Evolutionary conservation across 2,113 vertebrate species (phyloP), one percentile per base, ranked within the genome.

Genomic region (Sclerurus mexicanus): DNA sequence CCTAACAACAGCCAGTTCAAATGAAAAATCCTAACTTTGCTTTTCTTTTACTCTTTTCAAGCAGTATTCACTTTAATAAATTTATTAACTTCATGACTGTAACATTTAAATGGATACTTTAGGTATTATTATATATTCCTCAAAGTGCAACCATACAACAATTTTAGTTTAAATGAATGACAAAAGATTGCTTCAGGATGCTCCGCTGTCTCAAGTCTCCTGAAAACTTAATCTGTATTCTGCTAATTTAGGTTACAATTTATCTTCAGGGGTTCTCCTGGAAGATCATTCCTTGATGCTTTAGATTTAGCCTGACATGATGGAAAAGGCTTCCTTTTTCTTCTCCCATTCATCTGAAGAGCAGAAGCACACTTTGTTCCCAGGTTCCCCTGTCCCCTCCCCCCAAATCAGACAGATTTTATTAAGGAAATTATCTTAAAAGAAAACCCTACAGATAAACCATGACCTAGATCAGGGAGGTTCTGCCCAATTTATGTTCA

Each of bases 201-300:
- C 18, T 64, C 72, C 3, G 59, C 40, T 87, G 62, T 74, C 62
- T 92, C 53, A 35, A 79, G 87, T 84, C 58, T 96, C 94, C 78
- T 69, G 67, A 95, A 91, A 97, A 91, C 87, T 50, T 85, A 95
- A 96, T 93, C 95, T 94, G 69, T 92, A 89, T 92, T 89, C 80
- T 87, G 68, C 23, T 97, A 97, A 97, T 97, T 94, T 96, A 97
- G 96, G 95, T 95, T 97, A 96, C 33, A 76, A 50, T 96, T 96
- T 94, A 94, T 96, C 96, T 97, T 94, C 93, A 94, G 97, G 96
- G 95, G 85, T 80, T 89, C 89, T 88, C 85, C 90, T 73, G 21
- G 72, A 96, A 85, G 59, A 94, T 87, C 77, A 87, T 78, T 90
- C 75, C 85, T 84, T 84, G 91, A 83, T 78, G 62, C 77, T 85